A percentile compares a stretch with the other conserved stretches of the same genome.
These are phyloP conservation scores for Macrochelys suwanniensis DNA, from an alignment of 2,797 vertebrate species.

Conservation along the genomic window DNA sequence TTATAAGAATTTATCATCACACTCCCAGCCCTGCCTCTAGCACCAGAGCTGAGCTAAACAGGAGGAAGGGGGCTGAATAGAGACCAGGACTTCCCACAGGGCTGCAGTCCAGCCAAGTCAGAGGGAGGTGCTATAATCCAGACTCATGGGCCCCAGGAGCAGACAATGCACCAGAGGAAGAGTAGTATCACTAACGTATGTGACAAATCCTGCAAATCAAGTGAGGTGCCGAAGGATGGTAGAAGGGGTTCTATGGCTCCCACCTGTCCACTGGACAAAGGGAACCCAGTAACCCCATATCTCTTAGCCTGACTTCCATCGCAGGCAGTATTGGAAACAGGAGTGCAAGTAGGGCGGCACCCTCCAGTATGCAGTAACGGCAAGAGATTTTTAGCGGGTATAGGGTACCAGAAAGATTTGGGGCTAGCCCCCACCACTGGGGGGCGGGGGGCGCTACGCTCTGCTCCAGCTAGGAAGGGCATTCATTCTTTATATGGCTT, in stretches of 20 bases:
- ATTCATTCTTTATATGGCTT: too few relatives aligned
- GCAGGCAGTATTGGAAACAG: too few relatives aligned
- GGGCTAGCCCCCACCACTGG: too few relatives aligned
- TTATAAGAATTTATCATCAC: neutral
- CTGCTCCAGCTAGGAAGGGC: too few relatives aligned
- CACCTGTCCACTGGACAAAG: neutral
- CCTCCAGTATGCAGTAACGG: too few relatives aligned
- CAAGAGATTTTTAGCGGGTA: too few relatives aligned
- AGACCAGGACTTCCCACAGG: neutral
- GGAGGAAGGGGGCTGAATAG: neutral
- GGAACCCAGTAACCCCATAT: neutral
- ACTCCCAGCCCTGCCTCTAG: neutral
- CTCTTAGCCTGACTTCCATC: neutral
- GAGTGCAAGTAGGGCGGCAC: too few relatives aligned
- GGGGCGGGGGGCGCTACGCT: too few relatives aligned
- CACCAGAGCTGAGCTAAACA: neutral
- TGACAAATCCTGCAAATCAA: neutral
- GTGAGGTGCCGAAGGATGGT: neutral
- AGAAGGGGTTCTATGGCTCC: neutral
- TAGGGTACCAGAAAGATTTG: too few relatives aligned
- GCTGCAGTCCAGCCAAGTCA: neutral
- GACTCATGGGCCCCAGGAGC: neutral
- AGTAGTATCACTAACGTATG: neutral
- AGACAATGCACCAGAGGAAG: neutral
- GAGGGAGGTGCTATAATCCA: neutral